Evolutionary conservation across 2,888 invertebrate genomes (phyloP).

Genomic region (Drosophila sordidula): DNA sequence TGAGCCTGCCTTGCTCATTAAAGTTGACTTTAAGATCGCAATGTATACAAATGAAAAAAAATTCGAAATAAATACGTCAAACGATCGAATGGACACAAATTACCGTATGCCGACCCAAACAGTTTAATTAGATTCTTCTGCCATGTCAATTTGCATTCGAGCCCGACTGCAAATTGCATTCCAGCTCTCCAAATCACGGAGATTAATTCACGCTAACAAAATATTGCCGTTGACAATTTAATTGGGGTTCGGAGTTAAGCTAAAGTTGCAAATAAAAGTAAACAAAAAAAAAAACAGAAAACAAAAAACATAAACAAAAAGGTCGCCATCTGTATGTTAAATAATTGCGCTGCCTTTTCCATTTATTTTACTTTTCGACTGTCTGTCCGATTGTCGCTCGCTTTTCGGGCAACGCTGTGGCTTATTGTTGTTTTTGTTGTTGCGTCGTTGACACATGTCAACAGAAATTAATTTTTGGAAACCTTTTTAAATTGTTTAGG

Average conservation of each 20-base stretch:
- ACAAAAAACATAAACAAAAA: slow-evolving; percentile 28
- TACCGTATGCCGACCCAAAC: neutral
- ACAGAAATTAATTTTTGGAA: slow-evolving; percentile 65
- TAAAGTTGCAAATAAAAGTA: slow-evolving; percentile 8
- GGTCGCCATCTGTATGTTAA: slow-evolving; percentile 54
- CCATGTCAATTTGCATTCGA: slow-evolving; percentile 41
- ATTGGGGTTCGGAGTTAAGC: slow-evolving; percentile 48
- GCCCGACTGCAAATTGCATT: slow-evolving; percentile 37
- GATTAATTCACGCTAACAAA: slow-evolving; percentile 64
- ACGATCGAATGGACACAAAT: neutral
- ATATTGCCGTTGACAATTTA: slow-evolving; percentile 69
- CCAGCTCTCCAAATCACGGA: slow-evolving; percentile 56
- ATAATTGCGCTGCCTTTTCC: slow-evolving; percentile 67
- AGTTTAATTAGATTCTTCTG: slow-evolving; percentile 35
- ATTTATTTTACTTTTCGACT: slow-evolving; percentile 53
- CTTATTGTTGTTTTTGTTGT: slow-evolving; percentile 43
- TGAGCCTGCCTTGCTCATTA: slow-evolving; percentile 46
- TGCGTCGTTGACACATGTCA: slow-evolving; percentile 65
- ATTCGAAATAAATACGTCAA: neutral
- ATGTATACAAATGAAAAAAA: neutral
- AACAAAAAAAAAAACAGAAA: too few relatives aligned
- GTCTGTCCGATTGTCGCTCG: slow-evolving; percentile 27
- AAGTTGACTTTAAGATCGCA: slow-evolving; percentile 4
- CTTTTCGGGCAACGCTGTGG: slow-evolving; percentile 45
- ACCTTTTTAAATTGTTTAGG: slow-evolving; percentile 29